Evolutionary conservation across 2,113 vertebrate species (phyloP), one percentile per base, ranked within the genome.

Genomic region (Cynocephalus volans): DNA sequence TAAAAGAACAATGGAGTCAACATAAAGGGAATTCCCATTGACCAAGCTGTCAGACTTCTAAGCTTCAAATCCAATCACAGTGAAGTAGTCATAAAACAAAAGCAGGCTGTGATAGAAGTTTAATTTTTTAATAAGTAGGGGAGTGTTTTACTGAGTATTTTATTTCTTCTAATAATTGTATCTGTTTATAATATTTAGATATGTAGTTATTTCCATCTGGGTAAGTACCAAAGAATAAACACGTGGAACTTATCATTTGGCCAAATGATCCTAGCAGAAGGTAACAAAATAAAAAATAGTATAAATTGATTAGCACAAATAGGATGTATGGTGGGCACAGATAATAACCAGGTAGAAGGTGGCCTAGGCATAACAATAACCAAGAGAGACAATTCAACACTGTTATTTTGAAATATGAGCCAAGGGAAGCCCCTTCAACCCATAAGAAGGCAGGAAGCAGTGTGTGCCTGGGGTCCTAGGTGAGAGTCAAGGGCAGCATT

Each of bases 61-160:
- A 50, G 4, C 9, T 73, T 77, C 54, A 88, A 77, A 89, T 23
- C 77, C 3, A 82, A 86, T 19, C 50, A 81, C 19, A 85, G 24
- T 26, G 65, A 85, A 41, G 45, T 1, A 24, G 7, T 19, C 13
- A 1, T 12, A 26, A 79, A 12, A 14, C 70, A 60, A 52, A 87
- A 89, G 24, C 70, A 76, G 52, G 56, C 48, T 33, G 17, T 36
- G 77, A 80, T 7, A 52, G 4, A 88, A 87, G 88, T 62, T 76
- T 75, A 64, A 81, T 62, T 75, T 73, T 93, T 93, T 75, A 80
- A 13, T 45, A 97, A 95, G 60, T 41, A 72, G 18, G 58, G 45
- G 8, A 89, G 15, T n/a, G 24, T 73, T 79, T 92, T 79, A 69
- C 0, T 80, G 60, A 31, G 4, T 67, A 93, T 82, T 76, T 92